Base-by-base conservation (phyloP, 1,140 invertebrate species). In the Neodiprion lecontei region DNA sequence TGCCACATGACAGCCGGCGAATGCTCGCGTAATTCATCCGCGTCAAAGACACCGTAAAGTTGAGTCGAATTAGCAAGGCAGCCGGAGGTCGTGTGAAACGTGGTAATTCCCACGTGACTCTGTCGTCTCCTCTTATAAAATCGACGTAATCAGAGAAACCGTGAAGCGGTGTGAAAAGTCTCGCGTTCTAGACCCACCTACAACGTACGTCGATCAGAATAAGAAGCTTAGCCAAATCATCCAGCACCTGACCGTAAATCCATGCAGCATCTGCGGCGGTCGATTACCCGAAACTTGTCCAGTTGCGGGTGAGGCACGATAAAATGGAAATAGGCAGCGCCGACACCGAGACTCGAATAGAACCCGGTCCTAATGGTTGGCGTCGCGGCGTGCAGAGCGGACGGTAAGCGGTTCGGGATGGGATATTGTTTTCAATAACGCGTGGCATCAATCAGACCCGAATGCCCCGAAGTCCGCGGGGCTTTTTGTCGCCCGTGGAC, bases 361-460 rank as follows among this genome's bases (percentile, higher is more conserved):
- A 17, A 17, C 28, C 28, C 28, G n/a, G 53, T 61, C 53, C n/a
- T 61, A 61, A 61, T 61, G 28, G 28, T 40, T 40, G 28, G 28
- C 28, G 28, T 40, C 5, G 28, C 1, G 28, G 28, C 28, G 28
- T 40, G 53, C 53, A 14, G 11, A 9, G n/a, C 9, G 28, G 11
- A 61, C 53, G 4, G 53, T 7, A n/a, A 11, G 53, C 53, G 53
- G 76, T 73, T 80, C 77, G 76, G 80, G 79, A 73, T 77, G 76
- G 79, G 83, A 86, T 85, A 86, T 86, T 85, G 83, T 86, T 87
- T 87, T 85, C 87, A 87, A 87, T 88, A 88, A 87, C 84, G 75
- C 77, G 74, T 69, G 78, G 79, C 87, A 88, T 88, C 85, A 85
- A 83, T 87, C 86, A 88, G 85, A 85, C 83, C 85, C 87, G 85